These are phyloP conservation scores for Xiphorhynchus elegans DNA, from an alignment of 2,113 vertebrate species.

Conservation along the genomic window DNA sequence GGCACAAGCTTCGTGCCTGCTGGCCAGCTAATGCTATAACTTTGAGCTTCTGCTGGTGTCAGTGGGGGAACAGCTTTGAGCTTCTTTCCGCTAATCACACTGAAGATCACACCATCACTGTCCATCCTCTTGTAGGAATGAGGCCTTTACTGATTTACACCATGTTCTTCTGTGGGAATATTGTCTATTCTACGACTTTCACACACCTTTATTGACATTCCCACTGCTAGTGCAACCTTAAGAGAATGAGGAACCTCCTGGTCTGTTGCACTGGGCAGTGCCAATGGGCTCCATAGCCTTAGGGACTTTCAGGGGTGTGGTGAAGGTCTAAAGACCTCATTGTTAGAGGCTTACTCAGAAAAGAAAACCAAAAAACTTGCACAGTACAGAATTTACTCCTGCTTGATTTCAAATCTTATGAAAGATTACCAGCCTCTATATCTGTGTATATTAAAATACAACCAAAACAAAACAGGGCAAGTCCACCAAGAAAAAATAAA, in stretches of 20 bases:
- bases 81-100: background rate
- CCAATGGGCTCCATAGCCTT: background rate
- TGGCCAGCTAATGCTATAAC: background rate
- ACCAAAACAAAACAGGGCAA: background rate
- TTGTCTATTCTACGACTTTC: background rate
- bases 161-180: background rate
- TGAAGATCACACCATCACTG: background rate
- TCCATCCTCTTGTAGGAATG: background rate
- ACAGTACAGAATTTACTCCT: background rate
- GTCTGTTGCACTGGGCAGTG: background rate
- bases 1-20: background rate
- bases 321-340: background rate
- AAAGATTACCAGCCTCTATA: background rate
- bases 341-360: background rate
- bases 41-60: background rate
- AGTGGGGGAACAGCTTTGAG: background rate
- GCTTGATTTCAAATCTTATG: background rate
- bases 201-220: background rate
- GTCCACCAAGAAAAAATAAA: background rate
- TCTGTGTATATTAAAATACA: background rate
- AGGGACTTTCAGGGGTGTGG: background rate
- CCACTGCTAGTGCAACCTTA: background rate
- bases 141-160: background rate
- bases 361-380: background rate
- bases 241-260: background rate